Evolutionary conservation across 2,888 invertebrate genomes (phyloP), one percentile per base, ranked within the genome.

Genomic region (Lydus trimaculatus): DNA sequence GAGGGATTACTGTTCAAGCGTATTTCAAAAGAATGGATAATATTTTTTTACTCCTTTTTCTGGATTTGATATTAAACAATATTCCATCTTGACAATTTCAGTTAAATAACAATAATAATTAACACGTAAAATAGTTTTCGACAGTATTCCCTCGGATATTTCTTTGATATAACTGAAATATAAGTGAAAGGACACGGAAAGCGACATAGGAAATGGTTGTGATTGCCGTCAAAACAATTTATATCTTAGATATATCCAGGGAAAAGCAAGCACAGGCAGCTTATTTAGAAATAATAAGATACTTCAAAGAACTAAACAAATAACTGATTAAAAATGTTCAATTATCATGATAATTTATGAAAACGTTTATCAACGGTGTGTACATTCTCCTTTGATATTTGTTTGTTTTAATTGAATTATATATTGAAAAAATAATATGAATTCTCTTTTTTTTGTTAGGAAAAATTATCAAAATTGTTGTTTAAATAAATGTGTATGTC

Each of bases 151-250:
- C 8, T 23, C 17, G 17, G 59, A 59, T 17, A 31, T 31, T 33
- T 20, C 7, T 8, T n/a, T 8, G 15, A 33, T 17, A 60, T 60
- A 60, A 33, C 59, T 64, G 56, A 64, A 58, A 64, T 61, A 61
- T 52, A 56, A 64, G 64, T 61, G 58, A 59, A 43, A 60, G 67
- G 64, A 61, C 64, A 64, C 64, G 56, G 58, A 64, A 66, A 66
- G 59, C 61, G 61, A 60, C 59, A 48, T 64, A 60, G 69, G 66
- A 69, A 69, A 66, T 65, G 64, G 59, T 61, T 58, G 69, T 69
- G 61, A 69, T 69, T 69, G 69, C 66, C 61, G 69, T 69, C 69
- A 69, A 66, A 69, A 66, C 69, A 69, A 52, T 66, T 69, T 66
- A 62, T 65, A 65, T 61, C 59, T 64, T 68, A 64, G 67, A 64